A percentile compares a stretch with the other conserved stretches of the same genome.
phyloP scores from a whole-genome alignment of 2,797 vertebrate species.

The Pseudochaenichthys georgianus region DNA sequence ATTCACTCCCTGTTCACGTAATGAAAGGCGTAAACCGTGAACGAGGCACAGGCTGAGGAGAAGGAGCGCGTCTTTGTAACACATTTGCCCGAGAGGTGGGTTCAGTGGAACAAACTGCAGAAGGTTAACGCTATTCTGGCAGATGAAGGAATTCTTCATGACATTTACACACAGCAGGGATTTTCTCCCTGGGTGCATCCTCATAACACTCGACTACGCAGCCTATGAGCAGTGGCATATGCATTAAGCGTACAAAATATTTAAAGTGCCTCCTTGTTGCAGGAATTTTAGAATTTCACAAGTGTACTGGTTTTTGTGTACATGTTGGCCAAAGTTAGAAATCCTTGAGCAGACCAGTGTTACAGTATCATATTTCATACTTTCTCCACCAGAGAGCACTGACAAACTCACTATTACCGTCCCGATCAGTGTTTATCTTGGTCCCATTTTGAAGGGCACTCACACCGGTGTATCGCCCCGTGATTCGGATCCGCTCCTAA shows the following conservation, averaged over 20 bases:
- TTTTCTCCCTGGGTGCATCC: constrained; percentile 68
- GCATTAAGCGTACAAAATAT: constrained; percentile 73
- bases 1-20: constrained; percentile 88
- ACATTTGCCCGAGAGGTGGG: constrained; percentile 78
- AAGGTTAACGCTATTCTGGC: constrained; percentile 81
- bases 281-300: neutral
- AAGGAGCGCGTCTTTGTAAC: constrained; percentile 72
- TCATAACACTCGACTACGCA: constrained; percentile 68
- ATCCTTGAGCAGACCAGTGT: neutral
- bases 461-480: no score
- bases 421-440: accelerated
- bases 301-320: neutral
- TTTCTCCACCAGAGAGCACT: constrained; percentile 21
- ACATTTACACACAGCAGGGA: constrained; percentile 81
- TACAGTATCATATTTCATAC: no score
- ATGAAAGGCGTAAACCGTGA: constrained; percentile 79
- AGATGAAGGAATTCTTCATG: constrained; percentile 84
- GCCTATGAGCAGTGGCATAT: constrained; percentile 62
- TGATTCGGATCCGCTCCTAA: no score
- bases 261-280: constrained; percentile 50
- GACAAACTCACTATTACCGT: neutral
- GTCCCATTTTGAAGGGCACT: no score
- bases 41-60: constrained; percentile 31
- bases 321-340: neutral
- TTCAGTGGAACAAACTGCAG: constrained; percentile 86